These are phyloP conservation scores for Plodia interpunctella DNA, from an alignment of 1,140 invertebrate genomes.

Conservation along the genomic window DNA sequence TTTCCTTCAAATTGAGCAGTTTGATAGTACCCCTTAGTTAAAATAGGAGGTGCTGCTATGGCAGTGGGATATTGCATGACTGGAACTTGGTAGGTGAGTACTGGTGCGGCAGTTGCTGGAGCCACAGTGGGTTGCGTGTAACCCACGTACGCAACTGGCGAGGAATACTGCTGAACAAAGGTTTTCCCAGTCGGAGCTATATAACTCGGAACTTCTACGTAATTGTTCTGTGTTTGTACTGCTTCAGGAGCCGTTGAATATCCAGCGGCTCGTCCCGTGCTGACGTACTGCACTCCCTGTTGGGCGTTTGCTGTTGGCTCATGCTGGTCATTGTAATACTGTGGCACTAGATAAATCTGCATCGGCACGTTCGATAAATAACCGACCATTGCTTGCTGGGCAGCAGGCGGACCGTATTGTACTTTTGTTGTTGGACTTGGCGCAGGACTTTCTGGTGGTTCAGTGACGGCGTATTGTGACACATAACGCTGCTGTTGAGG, in stretches of 20 bases:
- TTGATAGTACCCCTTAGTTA: constrained; percentile 43
- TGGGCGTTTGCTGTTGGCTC: constrained; percentile 33
- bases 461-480: constrained; percentile 63
- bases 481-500: constrained; percentile 51
- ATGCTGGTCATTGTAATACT: constrained; percentile 51
- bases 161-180: constrained; percentile 39
- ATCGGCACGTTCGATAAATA: constrained; percentile 65
- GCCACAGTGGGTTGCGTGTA: constrained; percentile 49
- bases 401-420: constrained; percentile 35
- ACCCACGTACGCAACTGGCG: constrained; percentile 44
- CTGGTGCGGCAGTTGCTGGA: constrained; percentile 39
- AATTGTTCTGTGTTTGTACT: constrained; percentile 44
- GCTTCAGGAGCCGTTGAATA: constrained; percentile 38
- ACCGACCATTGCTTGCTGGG: constrained; percentile 52
- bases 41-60: constrained; percentile 30
- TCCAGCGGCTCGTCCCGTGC: constrained; percentile 23
- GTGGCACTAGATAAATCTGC: constrained; percentile 66
- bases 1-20: constrained; percentile 46
- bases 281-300: constrained; percentile 32
- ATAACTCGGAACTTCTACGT: constrained; percentile 50
- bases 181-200: constrained; percentile 45
- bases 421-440: constrained; percentile 29
- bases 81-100: constrained; percentile 50
- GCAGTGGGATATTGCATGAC: constrained; percentile 47
- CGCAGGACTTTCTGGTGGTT: constrained; percentile 43